phyloP scores from a whole-genome alignment of 1,140 invertebrate genomes.

The Apis cerana region DNA sequence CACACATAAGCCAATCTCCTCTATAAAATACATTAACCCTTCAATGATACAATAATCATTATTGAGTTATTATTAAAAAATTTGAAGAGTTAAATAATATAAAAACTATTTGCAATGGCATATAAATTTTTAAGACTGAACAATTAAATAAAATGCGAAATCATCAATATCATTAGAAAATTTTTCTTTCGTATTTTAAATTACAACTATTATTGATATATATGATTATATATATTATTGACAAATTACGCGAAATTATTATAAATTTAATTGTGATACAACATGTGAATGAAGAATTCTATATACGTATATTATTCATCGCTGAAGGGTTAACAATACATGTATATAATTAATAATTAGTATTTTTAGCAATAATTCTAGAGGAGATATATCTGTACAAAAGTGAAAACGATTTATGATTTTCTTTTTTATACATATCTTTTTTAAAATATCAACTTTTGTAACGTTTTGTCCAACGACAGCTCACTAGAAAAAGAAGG shows the following conservation, averaged over 20 bases:
- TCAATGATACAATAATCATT: not conserved
- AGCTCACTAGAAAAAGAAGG: not conserved
- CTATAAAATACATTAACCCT: slow-evolving; percentile 3
- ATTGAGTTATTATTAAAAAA: not conserved
- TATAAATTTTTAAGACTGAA: not conserved
- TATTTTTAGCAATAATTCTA: slow-evolving; percentile 47
- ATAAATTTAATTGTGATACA: too few relatives aligned
- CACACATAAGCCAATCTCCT: slow-evolving; percentile 17
- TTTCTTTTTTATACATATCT: slow-evolving; percentile 54
- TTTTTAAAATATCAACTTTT: slow-evolving; percentile 48
- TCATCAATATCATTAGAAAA: not conserved
- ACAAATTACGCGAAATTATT: not conserved
- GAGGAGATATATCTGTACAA: slow-evolving; percentile 27
- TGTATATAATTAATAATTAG: slow-evolving; percentile 40
- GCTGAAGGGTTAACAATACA: not conserved
- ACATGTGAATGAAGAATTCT: not conserved
- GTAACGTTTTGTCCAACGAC: slow-evolving; percentile 45
- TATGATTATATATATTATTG: too few relatives aligned
- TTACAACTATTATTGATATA: not conserved
- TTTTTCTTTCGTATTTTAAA: not conserved
- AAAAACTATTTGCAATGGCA: not conserved
- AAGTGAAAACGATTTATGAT: slow-evolving; percentile 11
- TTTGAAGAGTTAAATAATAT: not conserved
- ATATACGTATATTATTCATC: not conserved
- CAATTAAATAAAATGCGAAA: not conserved